Evolutionary conservation across 2,113 vertebrate genomes (phyloP), one percentile per base, ranked within the genome.

Genomic region (Columbina picui): DNA sequence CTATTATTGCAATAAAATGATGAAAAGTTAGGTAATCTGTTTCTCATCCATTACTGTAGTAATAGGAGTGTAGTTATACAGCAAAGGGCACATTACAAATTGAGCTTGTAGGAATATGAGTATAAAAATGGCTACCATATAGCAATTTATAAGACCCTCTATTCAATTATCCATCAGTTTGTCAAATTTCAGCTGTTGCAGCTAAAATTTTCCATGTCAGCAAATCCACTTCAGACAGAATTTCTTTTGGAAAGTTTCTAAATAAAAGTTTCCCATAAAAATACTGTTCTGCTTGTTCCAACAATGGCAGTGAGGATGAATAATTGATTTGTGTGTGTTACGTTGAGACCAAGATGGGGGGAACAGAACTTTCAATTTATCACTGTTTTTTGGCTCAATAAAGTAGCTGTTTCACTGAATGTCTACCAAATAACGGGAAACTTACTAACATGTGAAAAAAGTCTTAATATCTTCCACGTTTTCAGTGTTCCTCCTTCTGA

Each of bases 101-200:
- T 71, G 75, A 91, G 75, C 13, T 63, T 79, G 63, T 41, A 85
- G 32, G n/a, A 65, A 63, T 75, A 68, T 12, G 14, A 55, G 23
- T 65, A 75, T 39, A 57, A 81, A 94, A 87, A 64, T 0, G 2
- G 29, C 61, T 90, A 53, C 57, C 36, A 45, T 52, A 41, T 61
- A 63, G 38, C 75, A 74, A 25, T 84, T 90, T 39, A 1, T 22
- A 67, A 77, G 41, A 84, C 43, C 59, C 65, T 88, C 34, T 32
- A 55, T 74, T 90, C 41, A 88, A 74, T 90, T 93, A 87, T 36
- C 77, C 76, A 83, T 75, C 63, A 70, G 23, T 90, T 91, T 86
- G 50, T 80, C 63, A 93, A 74, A 93, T 55, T 95, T 76, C 79
- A 94, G 63, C 70, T 85, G 53, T 77, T 76, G 74, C 59, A 91